Evolutionary conservation across 2,797 vertebrate species (phyloP).

Genomic region (Anolis apletophallus): DNA sequence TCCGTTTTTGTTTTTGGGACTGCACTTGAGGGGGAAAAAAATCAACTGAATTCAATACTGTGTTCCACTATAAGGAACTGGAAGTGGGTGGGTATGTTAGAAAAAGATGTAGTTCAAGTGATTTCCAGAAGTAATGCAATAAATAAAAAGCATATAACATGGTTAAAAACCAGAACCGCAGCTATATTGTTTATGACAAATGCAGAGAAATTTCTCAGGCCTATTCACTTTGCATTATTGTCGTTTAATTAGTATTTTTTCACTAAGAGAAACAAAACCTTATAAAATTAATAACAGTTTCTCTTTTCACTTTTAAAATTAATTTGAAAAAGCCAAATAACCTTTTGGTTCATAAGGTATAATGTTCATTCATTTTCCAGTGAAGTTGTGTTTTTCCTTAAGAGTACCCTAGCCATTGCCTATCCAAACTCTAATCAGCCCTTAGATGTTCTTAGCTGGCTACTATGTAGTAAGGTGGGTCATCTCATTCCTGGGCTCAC

Average conservation of each 20-base stretch:
- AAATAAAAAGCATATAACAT: slow-evolving; percentile 19
- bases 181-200: neutral
- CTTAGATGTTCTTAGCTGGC: neutral
- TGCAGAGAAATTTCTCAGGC: slow-evolving; percentile 21
- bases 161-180: slow-evolving; percentile 25
- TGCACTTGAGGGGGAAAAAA: neutral
- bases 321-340: neutral
- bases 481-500: neutral
- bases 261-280: slow-evolving; percentile 21
- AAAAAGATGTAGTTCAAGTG: neutral
- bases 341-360: neutral
- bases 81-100: neutral
- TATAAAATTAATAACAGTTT: slow-evolving; percentile 27
- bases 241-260: slow-evolving; percentile 7
- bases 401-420: neutral
- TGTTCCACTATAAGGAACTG: slow-evolving; percentile 1
- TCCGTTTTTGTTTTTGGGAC: neutral
- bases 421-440: neutral
- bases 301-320: slow-evolving; percentile 23
- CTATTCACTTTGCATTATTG: neutral
- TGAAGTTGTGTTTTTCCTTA: neutral
- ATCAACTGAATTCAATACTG: neutral
- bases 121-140: neutral
- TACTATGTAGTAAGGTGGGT: neutral
- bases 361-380: neutral